phyloP scores from a whole-genome alignment of 2,113 vertebrate species.

The Thamnophis sirtalis region DNA sequence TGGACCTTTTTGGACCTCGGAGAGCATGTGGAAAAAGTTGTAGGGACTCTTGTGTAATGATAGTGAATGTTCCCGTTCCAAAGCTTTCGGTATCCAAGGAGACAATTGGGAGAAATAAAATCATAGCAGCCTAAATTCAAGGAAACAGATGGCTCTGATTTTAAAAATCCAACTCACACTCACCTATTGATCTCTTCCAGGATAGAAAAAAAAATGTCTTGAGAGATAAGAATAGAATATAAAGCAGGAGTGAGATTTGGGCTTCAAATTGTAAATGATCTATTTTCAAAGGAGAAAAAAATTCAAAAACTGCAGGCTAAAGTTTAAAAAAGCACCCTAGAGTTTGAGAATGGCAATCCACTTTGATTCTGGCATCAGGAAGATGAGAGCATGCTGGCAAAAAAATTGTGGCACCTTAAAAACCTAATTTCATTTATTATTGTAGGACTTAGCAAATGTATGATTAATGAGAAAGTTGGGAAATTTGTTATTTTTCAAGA shows the following conservation, averaged over 20 bases:
- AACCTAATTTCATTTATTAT: background rate
- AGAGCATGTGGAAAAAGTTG: background rate
- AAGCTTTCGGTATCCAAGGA: background rate
- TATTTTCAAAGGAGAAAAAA: background rate
- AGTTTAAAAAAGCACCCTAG: background rate
- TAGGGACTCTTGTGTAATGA: background rate
- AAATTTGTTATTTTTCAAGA: background rate
- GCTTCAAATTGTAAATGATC: background rate
- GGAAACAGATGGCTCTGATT: background rate
- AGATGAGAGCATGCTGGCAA: background rate
- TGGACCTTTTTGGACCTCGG: background rate
- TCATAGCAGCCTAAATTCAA: background rate
- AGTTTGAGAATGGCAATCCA: background rate
- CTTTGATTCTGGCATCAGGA: background rate
- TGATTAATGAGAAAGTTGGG: background rate
- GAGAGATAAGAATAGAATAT: background rate
- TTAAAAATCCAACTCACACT: background rate
- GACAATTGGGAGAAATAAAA: background rate
- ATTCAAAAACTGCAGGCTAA: background rate
- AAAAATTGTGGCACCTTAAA: background rate
- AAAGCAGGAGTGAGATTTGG: background rate
- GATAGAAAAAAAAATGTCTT: background rate
- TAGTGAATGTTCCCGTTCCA: background rate
- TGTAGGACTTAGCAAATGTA: background rate
- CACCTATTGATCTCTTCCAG: background rate